A percentile compares a stretch with the other conserved stretches of the same genome.
These are phyloP conservation scores for Ichneumon xanthorius DNA, from an alignment of 2,888 invertebrate genomes.

Conservation along the genomic window DNA sequence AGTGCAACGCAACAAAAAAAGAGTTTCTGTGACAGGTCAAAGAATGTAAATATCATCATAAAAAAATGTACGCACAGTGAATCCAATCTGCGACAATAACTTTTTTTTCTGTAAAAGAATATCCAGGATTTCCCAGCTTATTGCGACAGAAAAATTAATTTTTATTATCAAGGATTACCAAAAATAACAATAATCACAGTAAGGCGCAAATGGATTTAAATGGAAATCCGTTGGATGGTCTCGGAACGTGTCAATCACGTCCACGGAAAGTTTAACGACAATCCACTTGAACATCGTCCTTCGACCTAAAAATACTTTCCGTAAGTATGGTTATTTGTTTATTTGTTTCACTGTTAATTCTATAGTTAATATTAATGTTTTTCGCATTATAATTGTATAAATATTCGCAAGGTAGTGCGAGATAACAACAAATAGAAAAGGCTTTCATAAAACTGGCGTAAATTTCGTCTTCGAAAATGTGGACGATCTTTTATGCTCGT, in stretches of 20 bases:
- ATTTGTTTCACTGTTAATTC: conserved; percentile 17
- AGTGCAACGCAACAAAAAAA: too few species aligned
- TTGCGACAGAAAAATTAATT: too few species aligned
- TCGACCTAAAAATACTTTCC: conserved; percentile 2
- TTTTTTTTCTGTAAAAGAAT: too few species aligned
- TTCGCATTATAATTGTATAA: neutral
- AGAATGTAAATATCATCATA: too few species aligned
- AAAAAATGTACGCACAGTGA: too few species aligned
- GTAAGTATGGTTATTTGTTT: conserved; percentile 52
- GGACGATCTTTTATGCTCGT: neutral
- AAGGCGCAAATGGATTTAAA: neutral
- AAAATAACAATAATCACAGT: too few species aligned
- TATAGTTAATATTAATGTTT: neutral
- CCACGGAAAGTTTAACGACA: neutral
- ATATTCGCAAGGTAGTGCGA: neutral
- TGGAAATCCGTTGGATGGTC: neutral
- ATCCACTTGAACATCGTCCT: conserved; percentile 2
- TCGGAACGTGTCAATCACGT: neutral
- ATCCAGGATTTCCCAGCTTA: too few species aligned
- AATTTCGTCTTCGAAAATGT: too few species aligned
- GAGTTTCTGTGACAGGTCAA: too few species aligned
- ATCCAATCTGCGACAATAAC: too few species aligned
- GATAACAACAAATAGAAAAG: neutral
- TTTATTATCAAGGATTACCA: too few species aligned
- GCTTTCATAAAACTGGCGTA: neutral